Base-by-base conservation (phyloP, 2,888 invertebrate species). In the Helobdella robusta region DNA sequence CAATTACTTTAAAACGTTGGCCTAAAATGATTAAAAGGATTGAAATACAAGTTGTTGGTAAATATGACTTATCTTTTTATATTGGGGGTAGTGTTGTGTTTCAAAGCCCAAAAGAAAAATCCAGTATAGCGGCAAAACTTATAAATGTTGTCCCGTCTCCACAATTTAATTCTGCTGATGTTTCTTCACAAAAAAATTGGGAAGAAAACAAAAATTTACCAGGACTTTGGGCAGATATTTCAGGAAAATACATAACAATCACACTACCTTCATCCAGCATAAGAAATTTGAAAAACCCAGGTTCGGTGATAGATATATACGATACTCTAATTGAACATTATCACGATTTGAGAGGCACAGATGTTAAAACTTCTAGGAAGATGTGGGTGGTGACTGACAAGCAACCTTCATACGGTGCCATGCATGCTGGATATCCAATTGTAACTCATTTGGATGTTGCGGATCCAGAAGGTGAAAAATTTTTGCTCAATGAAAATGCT, bases 381-480 rank as follows among this genome's bases (percentile, higher is more conserved):
- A 67, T 67, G 64, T 70, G 70, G 70, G 44, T 71, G 6, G 70
- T 71, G 28, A 28, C 69, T 3, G 71, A 71, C 58, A 54, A 60
- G 18, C 70, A 71, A 46, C 66, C 69, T 28, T 32, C 8, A n/a
- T 69, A 65, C 30, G 71, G 71, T 2, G 72, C 68, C 65, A 73
- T 73, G 66, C 73, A 73, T 59, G 48, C 70, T 15, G 73, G 73
- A 28, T 72, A 72, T 62, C 73, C 73, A 1, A 71, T 73, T 20
- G 72, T 72, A 8, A 70, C 71, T 2, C 70, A 68, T 32, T 15
- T 71, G 44, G 71, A 70, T 63, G 69, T 68, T 23, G 63, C 69
- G 2, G 59, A 65, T 20, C 66, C 69, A 11, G 46, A 32, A 5
- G 23, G 36, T 15, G 35, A 40, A 23, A 52, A 59, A 20, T 71